Evolutionary conservation across 2,797 vertebrate genomes (phyloP), one percentile per base, ranked within the genome.

Genomic region (Malurus leucopterus): DNA sequence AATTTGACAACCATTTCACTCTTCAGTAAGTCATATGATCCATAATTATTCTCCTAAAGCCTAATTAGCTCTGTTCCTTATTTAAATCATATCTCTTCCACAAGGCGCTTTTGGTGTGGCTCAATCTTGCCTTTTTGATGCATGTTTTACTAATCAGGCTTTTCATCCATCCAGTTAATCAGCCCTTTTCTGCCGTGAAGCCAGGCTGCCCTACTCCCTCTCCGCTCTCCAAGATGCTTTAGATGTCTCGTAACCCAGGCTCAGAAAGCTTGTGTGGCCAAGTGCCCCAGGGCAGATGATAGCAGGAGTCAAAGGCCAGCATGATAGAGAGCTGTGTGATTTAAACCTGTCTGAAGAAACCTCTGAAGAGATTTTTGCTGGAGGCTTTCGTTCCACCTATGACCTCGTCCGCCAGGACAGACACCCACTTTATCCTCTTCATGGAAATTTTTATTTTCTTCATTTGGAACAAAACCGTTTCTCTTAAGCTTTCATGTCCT

Each of bases 231-330:
- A 65, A 80, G 68, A 70, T 75, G 70, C 64, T 91, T 77, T 23
- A 68, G 80, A 78, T 32, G 20, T 83, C 61, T 91, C 70, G 22
- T 29, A 85, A 78, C 61, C 72, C 34, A 13, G 70, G 43, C 54
- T 78, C 70, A 38, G 86, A 96, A 90, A 82, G 32, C 78, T 19
- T 78, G 49, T 92, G 84, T 93, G 90, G 89, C 88, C 84, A 47
- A 93, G 46, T 82, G 94, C 93, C 87, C 59, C 6, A 0, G 86
- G 92, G 82, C 81, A 90, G 84, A 83, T 43, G 21, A 76, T 74
- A 65, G 71, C 84, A 47, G 61, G 49, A 95, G 94, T 96, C 92
- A 92, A 94, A 96, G 94, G 90, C 88, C 92, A 94, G 71, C 3
- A 0, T 17, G 59, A n/a, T 68, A 87, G 76, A 65, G 49, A 47